Conservation (phyloP, 2,113 vertebrate species). For the Prunella himalayana region DNA sequence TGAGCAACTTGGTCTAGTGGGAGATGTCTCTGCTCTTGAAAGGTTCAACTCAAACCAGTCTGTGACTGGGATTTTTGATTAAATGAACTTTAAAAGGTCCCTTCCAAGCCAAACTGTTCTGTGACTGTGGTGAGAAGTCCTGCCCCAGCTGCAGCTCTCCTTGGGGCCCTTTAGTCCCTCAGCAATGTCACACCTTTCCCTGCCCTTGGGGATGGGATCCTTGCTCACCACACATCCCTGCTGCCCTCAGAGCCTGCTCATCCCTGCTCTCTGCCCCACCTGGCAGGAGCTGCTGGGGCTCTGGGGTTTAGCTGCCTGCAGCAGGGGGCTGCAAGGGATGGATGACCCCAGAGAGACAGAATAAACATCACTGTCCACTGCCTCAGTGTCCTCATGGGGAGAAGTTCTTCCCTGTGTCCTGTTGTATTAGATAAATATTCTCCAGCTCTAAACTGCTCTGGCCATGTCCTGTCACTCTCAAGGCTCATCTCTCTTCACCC, state of each 20-base stretch:
- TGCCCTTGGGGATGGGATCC: neutral
- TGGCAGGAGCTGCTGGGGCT: neutral
- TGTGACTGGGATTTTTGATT: neutral
- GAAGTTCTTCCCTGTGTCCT: neutral
- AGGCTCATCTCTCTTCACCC: neutral
- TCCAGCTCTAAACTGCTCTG: neutral
- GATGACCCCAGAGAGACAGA: neutral
- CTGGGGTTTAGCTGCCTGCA: neutral
- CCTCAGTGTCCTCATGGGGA: neutral
- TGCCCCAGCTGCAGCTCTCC: neutral
- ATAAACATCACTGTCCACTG: neutral
- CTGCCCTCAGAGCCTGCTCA: neutral
- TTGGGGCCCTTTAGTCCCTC: neutral
- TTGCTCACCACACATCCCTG: fast-evolving
- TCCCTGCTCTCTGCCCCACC: neutral
- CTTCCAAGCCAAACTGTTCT: neutral
- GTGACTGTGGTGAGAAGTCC: neutral
- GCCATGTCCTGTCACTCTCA: neutral
- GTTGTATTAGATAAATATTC: fast-evolving
- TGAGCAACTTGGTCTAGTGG: neutral
- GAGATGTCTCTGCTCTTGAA: neutral
- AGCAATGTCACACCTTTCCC: neutral
- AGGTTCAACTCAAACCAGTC: neutral
- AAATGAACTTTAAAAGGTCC: neutral
- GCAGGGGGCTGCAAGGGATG: neutral